A percentile compares a stretch with the other conserved stretches of the same genome.
Evolutionary conservation across 2,888 invertebrate genomes (phyloP).

Genomic region (Cheilosia pagana): DNA sequence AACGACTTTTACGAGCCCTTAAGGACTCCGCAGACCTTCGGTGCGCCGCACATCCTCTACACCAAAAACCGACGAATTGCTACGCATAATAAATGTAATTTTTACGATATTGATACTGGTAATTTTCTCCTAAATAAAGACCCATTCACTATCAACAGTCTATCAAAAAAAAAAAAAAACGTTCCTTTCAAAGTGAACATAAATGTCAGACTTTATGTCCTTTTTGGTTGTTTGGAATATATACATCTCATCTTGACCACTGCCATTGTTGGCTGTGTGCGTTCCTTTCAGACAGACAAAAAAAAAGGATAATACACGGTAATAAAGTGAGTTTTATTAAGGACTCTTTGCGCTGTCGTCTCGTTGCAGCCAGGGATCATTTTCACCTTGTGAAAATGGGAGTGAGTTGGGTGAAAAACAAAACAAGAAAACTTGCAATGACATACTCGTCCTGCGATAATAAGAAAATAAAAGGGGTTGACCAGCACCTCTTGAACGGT

Average conservation of each 20-base stretch:
- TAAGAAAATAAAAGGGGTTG: constrained; percentile 64
- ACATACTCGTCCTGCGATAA: constrained; percentile 6
- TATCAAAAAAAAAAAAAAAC: constrained; percentile 28
- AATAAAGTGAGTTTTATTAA: constrained; percentile 70
- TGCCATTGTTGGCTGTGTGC: constrained; percentile 38
- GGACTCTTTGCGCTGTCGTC: constrained; percentile 58
- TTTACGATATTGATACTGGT: constrained; percentile 69
- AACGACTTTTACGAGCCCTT: constrained; percentile 43
- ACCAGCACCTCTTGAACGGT: constrained; percentile 62
- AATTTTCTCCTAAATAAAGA: constrained; percentile 56
- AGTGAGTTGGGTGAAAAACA: constrained; percentile 58
- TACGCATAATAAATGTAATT: constrained; percentile 70
- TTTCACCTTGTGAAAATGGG: constrained; percentile 61
- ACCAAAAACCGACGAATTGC: constrained; percentile 12
- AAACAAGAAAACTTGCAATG: constrained; percentile 12
- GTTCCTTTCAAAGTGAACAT: constrained; percentile 47
- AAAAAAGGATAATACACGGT: constrained; percentile 66
- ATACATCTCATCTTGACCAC: constrained; percentile 54
- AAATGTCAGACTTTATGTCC: constrained; percentile 71
- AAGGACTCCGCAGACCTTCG: constrained; percentile 15
- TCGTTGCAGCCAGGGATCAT: constrained; percentile 53
- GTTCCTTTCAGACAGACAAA: constrained; percentile 26
- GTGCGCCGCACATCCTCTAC: constrained; percentile 37
- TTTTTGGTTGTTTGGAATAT: constrained; percentile 38
- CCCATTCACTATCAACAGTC: constrained; percentile 53